Evolutionary conservation across 1,140 invertebrate species (phyloP), one percentile per base, ranked within the genome.

Genomic region (Zaprionus ornatus): DNA sequence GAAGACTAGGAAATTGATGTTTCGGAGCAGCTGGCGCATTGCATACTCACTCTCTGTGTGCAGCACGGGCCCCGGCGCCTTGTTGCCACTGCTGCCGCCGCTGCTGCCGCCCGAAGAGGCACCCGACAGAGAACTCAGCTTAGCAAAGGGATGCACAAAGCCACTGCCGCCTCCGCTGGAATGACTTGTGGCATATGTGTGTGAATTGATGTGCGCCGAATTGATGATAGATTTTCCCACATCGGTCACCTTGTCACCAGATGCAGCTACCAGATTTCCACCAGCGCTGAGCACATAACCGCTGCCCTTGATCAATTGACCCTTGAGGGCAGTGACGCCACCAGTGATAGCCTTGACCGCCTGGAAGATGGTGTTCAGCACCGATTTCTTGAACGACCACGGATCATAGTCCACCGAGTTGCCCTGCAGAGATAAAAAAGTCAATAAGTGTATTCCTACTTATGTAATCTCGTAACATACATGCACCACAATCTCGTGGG

Each of bases 271-370:
- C 52, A 92, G 93, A 91, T 95, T 96, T 17, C 97, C 96, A 73
- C 96, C 95, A 0, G 96, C 95, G 1, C 95, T 94, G 5, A 97
- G 94, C 7, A 97, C 90, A 50, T 96, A 95, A 19, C 97, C 97
- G 61, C 96, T 95, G 19, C 96, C 96, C 92, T 97, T 97, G 74
- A 97, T 96, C 4, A 98, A 91, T 88, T 97, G 96, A 4, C 97
- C 97, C 85, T 97, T 97, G 19, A 97, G 93, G 6, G 97, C 97
- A 3, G 97, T 95, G 2, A 97, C 95, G 27, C 96, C 96, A 17
- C 97, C 97, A 50, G 96, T 96, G 54, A 98, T 96, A 0, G 97
- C 96, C 91, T 97, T 97, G 0, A 97, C 95, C 10, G 97, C 96
- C 94, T 97, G 96, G 78, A 97, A 94, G 5, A 97, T 93, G 7